These are phyloP conservation scores for Drosophila kepulauana DNA, from an alignment of 1,140 invertebrate genomes.

Conservation along the genomic window DNA sequence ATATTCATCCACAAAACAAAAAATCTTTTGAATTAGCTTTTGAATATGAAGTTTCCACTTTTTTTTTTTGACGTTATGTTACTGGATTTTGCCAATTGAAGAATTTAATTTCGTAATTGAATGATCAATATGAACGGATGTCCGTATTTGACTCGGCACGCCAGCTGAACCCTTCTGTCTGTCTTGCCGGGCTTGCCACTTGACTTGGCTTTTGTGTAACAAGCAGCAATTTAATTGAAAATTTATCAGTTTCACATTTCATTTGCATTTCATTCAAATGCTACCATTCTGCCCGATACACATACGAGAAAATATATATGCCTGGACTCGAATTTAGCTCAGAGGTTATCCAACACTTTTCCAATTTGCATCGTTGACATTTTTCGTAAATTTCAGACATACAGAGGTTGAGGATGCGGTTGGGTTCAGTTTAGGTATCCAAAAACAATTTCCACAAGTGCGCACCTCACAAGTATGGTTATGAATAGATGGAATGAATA, in stretches of 20 bases:
- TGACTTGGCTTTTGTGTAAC: constrained; percentile 36
- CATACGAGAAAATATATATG: neutral
- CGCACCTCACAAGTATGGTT: constrained; percentile 26
- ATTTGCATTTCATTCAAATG: constrained; percentile 64
- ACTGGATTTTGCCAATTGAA: constrained; percentile 34
- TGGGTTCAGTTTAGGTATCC: neutral
- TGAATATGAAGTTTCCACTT: no score
- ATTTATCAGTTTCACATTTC: constrained; percentile 75
- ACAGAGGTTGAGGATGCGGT: neutral
- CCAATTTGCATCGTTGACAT: constrained; percentile 53
- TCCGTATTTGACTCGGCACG: neutral
- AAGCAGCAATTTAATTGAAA: constrained; percentile 75
- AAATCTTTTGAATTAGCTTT: no score
- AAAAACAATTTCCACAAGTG: constrained; percentile 25
- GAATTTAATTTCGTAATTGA: constrained; percentile 81
- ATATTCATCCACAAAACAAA: no score
- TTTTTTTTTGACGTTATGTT: constrained; percentile 2
- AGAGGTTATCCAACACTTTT: constrained; percentile 15
- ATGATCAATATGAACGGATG: constrained; percentile 37
- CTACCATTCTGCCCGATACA: neutral
- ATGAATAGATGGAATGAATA: constrained; percentile 8
- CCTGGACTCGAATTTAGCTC: neutral
- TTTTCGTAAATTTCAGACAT: constrained; percentile 27
- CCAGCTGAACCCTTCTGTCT: neutral
- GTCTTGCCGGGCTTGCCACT: constrained; percentile 27